phyloP scores from a whole-genome alignment of 2,113 vertebrate species.

The Oryzias melastigma region DNA sequence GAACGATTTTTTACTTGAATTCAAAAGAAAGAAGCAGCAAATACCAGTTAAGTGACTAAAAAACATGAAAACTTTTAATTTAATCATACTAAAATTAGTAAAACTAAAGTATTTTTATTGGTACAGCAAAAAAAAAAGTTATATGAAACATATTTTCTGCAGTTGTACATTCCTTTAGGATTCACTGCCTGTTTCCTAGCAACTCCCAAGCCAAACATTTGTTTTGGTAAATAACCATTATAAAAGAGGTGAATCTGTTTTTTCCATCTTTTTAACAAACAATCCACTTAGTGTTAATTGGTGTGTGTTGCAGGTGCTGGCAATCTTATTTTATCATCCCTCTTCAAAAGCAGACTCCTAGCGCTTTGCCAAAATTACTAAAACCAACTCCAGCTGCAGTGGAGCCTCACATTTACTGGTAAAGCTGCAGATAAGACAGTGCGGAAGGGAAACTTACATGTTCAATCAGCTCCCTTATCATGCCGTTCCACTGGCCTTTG shows the following conservation, averaged over 20 bases:
- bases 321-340: background rate
- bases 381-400: background rate
- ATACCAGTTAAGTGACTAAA: no score
- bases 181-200: background rate
- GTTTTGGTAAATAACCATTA: background rate
- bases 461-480: constrained; percentile 96
- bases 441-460: constrained; percentile 84
- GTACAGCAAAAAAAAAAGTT: background rate
- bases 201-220: background rate
- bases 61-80: background rate
- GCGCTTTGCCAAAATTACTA: background rate
- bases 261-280: constrained; percentile 3
- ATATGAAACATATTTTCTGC: background rate
- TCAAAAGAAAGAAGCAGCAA: no score
- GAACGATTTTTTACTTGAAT: no score
- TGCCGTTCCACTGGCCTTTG: constrained; percentile 98
- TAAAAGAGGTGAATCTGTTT: background rate
- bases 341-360: background rate
- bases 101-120: background rate
- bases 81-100: background rate
- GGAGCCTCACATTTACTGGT: background rate
- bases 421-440: background rate
- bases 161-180: background rate
- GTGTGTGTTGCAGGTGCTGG: background rate
- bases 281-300: constrained; percentile 1